Percentiles rank a stretch among this genome's conserved stretches.
Evolutionary conservation across 2,113 vertebrate genomes (phyloP).

Genomic region (Sorex fumeus): DNA sequence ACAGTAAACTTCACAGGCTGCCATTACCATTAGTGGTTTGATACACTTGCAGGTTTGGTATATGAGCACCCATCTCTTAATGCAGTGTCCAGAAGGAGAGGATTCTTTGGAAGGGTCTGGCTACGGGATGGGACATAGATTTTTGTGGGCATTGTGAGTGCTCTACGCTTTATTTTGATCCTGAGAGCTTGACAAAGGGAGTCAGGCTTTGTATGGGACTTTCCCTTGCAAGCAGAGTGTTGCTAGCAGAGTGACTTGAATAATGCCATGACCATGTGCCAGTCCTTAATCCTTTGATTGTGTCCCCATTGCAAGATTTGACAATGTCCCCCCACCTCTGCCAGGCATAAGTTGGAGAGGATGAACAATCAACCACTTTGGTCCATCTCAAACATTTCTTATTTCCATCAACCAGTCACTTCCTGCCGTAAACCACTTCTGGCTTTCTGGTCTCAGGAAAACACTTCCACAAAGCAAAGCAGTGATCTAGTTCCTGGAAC

Average conservation of each 20-base stretch:
- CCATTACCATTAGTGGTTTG: not conserved
- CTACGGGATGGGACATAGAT: not conserved
- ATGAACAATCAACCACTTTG: conserved; percentile 37
- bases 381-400: not conserved
- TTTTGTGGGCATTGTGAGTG: not conserved
- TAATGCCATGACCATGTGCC: conserved; percentile 57
- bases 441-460: not conserved
- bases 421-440: not conserved
- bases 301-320: conserved; percentile 71
- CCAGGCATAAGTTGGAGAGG: conserved; percentile 54
- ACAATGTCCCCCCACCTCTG: conserved; percentile 61
- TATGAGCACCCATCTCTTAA: no score
- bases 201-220: not conserved
- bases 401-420: not conserved
- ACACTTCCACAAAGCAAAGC: conserved; percentile 1
- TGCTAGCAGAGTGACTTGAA: conserved; percentile 35
- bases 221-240: conserved; percentile 17
- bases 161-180: conserved; percentile 25
- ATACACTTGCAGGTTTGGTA: not conserved
- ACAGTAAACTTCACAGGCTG: not conserved
- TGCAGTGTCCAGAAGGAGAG: not conserved
- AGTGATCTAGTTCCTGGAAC: not conserved
- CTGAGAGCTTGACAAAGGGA: conserved; percentile 36
- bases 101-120: no score
- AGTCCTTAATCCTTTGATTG: conserved; percentile 77